phyloP scores from a whole-genome alignment of 2,113 vertebrate species.

The Psophia crepitans region DNA sequence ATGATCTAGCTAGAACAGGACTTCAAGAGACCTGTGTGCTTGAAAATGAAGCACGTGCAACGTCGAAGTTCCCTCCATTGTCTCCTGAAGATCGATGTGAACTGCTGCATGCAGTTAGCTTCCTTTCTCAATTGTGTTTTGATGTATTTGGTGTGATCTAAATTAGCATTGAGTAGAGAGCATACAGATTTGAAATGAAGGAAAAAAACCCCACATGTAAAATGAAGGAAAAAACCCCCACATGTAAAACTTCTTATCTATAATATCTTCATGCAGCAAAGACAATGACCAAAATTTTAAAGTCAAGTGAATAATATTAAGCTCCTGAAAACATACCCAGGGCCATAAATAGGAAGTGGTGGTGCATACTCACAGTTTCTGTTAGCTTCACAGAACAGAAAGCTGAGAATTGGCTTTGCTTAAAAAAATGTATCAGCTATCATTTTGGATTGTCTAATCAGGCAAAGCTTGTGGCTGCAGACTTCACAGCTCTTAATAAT shows the following conservation, averaged over 20 bases:
- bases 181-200: not conserved
- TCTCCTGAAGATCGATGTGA: fast-evolving
- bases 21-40: not conserved
- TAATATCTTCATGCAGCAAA: not conserved
- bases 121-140: not conserved
- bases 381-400: not conserved
- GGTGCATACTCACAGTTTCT: not conserved
- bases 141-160: not conserved
- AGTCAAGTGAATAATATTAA: not conserved
- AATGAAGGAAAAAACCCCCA: not conserved
- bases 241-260: not conserved
- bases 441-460: not conserved
- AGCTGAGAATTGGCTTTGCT: not conserved
- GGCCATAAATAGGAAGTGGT: not conserved
- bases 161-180: not conserved
- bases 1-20: not conserved
- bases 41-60: not conserved
- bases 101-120: not conserved
- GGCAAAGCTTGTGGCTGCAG: not conserved
- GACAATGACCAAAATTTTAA: not conserved
- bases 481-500: not conserved
- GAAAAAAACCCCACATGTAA: not conserved
- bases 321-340: not conserved
- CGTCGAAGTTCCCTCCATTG: not conserved
- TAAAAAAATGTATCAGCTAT: not conserved